phyloP scores from a whole-genome alignment of 2,113 vertebrate genomes.

The Lamprologus sp. region DNA sequence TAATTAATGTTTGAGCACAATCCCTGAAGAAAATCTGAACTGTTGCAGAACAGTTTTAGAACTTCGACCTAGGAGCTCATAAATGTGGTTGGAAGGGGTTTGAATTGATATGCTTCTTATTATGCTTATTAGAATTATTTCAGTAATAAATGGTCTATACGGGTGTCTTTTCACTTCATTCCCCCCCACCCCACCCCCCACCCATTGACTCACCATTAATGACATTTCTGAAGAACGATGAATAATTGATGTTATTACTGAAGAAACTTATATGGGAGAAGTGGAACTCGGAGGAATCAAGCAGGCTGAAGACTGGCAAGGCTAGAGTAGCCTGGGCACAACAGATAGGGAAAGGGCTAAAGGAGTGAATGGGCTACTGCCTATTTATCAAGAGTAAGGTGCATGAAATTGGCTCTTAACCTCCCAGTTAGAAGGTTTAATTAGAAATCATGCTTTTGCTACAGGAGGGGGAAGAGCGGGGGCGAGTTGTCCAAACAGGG shows the following conservation, averaged over 20 bases:
- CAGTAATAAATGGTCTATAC: background rate
- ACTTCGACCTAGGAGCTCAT: background rate
- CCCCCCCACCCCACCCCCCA: background rate
- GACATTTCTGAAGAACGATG: slow-evolving; percentile 1
- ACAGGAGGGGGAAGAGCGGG: slow-evolving; percentile 5
- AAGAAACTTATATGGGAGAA: slow-evolving; percentile 16
- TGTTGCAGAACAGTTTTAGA: background rate
- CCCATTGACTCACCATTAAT: slow-evolving; percentile 4
- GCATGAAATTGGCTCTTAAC: slow-evolving; percentile 78
- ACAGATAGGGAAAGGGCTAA: slow-evolving; percentile 22
- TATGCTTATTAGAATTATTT: slow-evolving; percentile 2
- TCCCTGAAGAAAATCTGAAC: background rate
- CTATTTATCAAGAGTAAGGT: slow-evolving; percentile 74
- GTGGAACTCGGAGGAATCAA: background rate
- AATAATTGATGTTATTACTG: slow-evolving; percentile 31
- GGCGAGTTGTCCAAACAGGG: slow-evolving; percentile 47
- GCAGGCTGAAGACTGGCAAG: background rate
- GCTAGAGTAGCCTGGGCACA: slow-evolving; percentile 21
- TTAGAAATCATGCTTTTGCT: slow-evolving; percentile 73
- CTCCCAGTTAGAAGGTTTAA: slow-evolving; percentile 74
- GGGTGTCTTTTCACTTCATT: slow-evolving; percentile 12
- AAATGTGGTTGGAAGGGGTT: background rate
- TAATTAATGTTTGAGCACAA: slow-evolving; percentile 17
- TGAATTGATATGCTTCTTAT: slow-evolving; percentile 11
- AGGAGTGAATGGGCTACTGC: slow-evolving; percentile 44